Evolutionary conservation across 2,888 invertebrate species (phyloP), one percentile per base, ranked within the genome.

Genomic region (Phyto melanocephala): DNA sequence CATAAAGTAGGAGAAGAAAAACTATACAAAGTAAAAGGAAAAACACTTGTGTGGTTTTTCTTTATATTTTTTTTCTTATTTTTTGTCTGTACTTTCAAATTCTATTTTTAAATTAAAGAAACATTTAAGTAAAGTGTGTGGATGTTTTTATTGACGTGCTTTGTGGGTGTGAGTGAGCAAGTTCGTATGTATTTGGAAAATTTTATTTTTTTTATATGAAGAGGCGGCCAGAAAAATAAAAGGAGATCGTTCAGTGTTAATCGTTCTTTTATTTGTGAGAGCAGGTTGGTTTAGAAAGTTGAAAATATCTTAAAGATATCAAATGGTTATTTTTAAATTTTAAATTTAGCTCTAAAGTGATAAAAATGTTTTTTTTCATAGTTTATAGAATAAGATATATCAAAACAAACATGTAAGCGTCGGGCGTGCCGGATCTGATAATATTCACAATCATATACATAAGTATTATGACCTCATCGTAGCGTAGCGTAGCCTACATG

Each of bases 31-130:
- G 45, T 80, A 47, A 54, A 67, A 80, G 63, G 45, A 80, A 80
- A 74, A 74, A 47, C 72, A 80, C 79, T 80, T 74, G 79, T 80
- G 79, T 62, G 72, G 72, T 60, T 80, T 72, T 72, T 35, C 40
- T 28, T 63, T 52, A 52, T n/a, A 28, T 28, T 28, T 75, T n/a
- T 17, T 11, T 40, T 60, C 40, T n/a, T 40, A 40, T 60, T 37
- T n/a, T n/a, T n/a, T n/a, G n/a, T n/a, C n/a, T n/a, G n/a, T n/a
- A n/a, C n/a, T n/a, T 54, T 45, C 67, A 28, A 62, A 45, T 45
- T 67, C 79, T 80, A 80, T 74, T 74, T 80, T 67, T 77, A 77
- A 77, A 70, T 45, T 68, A 22, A 67, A 68, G 22, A 62, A 42
- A 54, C 62, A 77, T 77, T 70, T 63, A 62, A 70, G 45, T 62